Evolutionary conservation across 2,113 vertebrate species (phyloP), one percentile per base, ranked within the genome.

Genomic region (Paradoxurus hermaphroditus): DNA sequence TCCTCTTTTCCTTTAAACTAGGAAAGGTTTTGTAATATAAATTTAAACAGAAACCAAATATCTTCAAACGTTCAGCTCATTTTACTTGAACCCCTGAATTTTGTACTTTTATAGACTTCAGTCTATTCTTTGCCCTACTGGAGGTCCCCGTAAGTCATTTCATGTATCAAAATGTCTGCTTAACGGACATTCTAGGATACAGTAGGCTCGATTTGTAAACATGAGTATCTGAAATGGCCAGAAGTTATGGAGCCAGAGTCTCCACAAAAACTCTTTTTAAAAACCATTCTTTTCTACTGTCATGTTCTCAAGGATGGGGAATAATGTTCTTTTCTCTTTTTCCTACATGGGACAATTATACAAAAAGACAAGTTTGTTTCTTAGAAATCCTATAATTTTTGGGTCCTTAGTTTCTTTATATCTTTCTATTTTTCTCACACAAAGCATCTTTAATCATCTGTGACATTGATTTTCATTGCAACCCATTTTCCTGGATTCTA

Each of bases 371-470:
- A 73, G 59, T 94, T 95, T 96, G 85, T 95, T 97, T 75, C 89
- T 86, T 63, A 94, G 72, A 51, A 94, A 89, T 93, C 85, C 78
- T 91, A 9, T 88, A 91, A 73, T 83, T 81, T 94, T 39, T 49
- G 41, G 73, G 77, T 83, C 72, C 68, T 86, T 86, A 5, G n/a
- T 63, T 89, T 94, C 56, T 90, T 70, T 88, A 65, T 21, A 21
- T 31, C 21, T 72, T 92, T 78, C 85, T 95, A 4, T 86, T 67
- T 75, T 94, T 70, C 49, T 29, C 65, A 65, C 72, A 91, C 49
- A 95, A 94, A 95, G 11, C 39, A 88, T 91, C 82, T 93, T 93
- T 93, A 91, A 96, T 97, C 93, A 95, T 85, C 36, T 78, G 15
- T 53, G 81, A 94, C 89, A 86, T 0, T 78, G 65, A 95, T 75